These are phyloP conservation scores for Branchellion lobata DNA, from an alignment of 2,888 invertebrate species.

Conservation along the genomic window DNA sequence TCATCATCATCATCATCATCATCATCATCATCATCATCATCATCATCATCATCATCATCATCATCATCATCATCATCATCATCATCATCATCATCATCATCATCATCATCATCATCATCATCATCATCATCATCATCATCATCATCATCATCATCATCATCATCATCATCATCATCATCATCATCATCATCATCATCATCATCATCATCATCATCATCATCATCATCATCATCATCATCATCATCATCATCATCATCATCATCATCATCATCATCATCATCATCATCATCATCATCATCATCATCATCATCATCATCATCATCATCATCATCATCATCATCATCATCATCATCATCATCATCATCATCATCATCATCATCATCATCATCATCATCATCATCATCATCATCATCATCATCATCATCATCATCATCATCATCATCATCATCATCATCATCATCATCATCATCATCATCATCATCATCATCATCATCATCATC, in stretches of 20 bases:
- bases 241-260: conserved; percentile 48
- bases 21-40: neutral
- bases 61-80: neutral
- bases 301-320: conserved; percentile 10
- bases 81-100: conserved; percentile 33
- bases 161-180: conserved; percentile 44
- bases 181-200: conserved; percentile 32
- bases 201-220: neutral
- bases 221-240: conserved; percentile 39
- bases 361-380: conserved; percentile 48
- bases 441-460: conserved; percentile 19
- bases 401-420: conserved; percentile 21
- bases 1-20: conserved; percentile 16
- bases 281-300: conserved; percentile 42
- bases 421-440: neutral
- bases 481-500: no score
- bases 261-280: conserved; percentile 48
- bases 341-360: conserved; percentile 45
- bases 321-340: conserved; percentile 13
- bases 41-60: neutral
- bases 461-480: no score
- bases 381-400: conserved; percentile 46
- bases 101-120: conserved; percentile 45
- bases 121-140: conserved; percentile 46
- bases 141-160: conserved; percentile 48